Percentiles rank a stretch among this genome's conserved stretches.
Conservation (phyloP, 2,113 vertebrate genomes). For the Solenodon paradoxus region DNA sequence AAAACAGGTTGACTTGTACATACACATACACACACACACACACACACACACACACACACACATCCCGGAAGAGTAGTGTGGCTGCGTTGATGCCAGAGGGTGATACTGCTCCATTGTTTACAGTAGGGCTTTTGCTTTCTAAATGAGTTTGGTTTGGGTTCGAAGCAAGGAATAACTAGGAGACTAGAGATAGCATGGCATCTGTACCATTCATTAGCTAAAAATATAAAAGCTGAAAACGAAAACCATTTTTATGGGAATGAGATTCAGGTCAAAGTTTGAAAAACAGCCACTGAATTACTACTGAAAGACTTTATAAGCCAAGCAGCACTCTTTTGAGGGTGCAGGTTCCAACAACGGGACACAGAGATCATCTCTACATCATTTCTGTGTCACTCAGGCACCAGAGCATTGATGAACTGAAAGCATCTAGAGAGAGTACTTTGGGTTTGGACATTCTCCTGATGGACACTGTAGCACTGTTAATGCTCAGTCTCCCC, state of each 20-base stretch:
- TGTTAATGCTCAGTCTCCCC: neutral
- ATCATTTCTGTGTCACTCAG: neutral
- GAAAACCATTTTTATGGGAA: neutral
- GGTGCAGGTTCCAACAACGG: neutral
- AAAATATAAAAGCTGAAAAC: neutral
- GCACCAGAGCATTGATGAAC: neutral
- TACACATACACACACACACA: neutral
- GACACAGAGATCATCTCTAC: neutral
- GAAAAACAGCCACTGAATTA: neutral
- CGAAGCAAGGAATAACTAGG: neutral
- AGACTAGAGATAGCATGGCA: neutral
- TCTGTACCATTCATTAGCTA: neutral
- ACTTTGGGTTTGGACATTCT: neutral
- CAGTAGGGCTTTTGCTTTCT: neutral
- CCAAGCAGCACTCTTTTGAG: neutral
- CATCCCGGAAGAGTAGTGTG: neutral
- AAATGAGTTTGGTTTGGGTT: neutral
- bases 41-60: neutral
- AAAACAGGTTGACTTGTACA: neutral
- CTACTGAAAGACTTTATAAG: neutral
- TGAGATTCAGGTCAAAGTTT: neutral
- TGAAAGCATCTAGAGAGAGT: neutral
- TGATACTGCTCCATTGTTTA: neutral
- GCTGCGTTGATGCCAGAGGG: neutral
- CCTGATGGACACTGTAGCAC: neutral